A percentile compares a stretch with the other conserved stretches of the same genome.
phyloP scores from a whole-genome alignment of 1,140 invertebrate genomes.

The Trichoplusia ni region DNA sequence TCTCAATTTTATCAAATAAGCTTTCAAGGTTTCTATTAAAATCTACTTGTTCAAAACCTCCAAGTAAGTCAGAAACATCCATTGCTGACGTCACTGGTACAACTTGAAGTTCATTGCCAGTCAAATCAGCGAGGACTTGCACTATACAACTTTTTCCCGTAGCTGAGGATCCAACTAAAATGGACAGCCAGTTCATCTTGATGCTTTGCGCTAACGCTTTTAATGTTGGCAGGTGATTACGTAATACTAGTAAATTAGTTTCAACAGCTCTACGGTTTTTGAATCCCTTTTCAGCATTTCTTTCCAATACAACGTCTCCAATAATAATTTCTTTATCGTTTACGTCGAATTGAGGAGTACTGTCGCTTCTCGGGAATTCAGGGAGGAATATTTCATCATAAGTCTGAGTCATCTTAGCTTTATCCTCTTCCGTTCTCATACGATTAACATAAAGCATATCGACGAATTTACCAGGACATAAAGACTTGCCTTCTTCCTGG shows the following conservation, averaged over 20 bases:
- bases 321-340: conserved; percentile 81
- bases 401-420: conserved; percentile 83
- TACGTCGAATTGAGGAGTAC: conserved; percentile 78
- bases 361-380: conserved; percentile 76
- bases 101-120: conserved; percentile 88
- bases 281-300: conserved; percentile 70
- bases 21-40: conserved; percentile 71
- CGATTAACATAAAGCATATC: conserved; percentile 91
- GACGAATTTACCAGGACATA: conserved; percentile 86
- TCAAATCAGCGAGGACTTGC: conserved; percentile 88
- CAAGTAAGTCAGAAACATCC: conserved; percentile 97
- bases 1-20: conserved; percentile 67
- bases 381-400: conserved; percentile 84
- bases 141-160: conserved; percentile 93
- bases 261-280: conserved; percentile 65
- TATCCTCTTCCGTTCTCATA: conserved; percentile 89
- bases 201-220: conserved; percentile 91
- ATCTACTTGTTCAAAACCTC: conserved; percentile 97
- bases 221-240: conserved; percentile 85
- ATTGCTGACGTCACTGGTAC: conserved; percentile 95
- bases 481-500: conserved; percentile 38
- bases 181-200: conserved; percentile 95
- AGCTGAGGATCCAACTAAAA: conserved; percentile 91
- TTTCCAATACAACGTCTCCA: conserved; percentile 82
- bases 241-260: conserved; percentile 83